These are phyloP conservation scores for Galerucella calmariensis DNA, from an alignment of 2,888 invertebrate genomes.

Conservation along the genomic window DNA sequence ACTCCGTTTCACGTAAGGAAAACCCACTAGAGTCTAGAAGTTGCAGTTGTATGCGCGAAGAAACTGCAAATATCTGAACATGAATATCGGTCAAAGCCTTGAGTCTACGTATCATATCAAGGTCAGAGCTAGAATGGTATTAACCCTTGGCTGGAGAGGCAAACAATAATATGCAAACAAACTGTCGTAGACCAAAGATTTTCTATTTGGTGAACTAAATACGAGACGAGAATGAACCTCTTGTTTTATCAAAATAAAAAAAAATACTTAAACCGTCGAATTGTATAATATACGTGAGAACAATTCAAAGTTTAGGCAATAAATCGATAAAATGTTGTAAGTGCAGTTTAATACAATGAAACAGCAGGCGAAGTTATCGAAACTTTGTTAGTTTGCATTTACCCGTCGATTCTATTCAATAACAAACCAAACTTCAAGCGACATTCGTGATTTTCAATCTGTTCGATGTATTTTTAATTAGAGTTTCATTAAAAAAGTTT, in stretches of 20 bases:
- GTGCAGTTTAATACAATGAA: constrained; percentile 49
- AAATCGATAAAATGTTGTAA: constrained; percentile 44
- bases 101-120: too few species aligned
- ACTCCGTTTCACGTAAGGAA: too few species aligned
- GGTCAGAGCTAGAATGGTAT: too few species aligned
- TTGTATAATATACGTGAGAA: not conserved
- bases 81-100: too few species aligned
- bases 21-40: too few species aligned
- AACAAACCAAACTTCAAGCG: constrained; percentile 40
- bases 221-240: too few species aligned
- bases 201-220: too few species aligned
- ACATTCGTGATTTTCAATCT: constrained; percentile 39
- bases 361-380: constrained; percentile 46
- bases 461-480: constrained; percentile 44
- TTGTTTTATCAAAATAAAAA: not conserved
- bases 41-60: too few species aligned
- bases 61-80: too few species aligned
- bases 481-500: constrained; percentile 41
- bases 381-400: constrained; percentile 48
- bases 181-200: too few species aligned
- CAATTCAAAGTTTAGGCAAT: constrained; percentile 7
- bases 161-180: too few species aligned
- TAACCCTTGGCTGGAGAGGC: too few species aligned
- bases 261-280: not conserved
- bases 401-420: constrained; percentile 41